Conservation (phyloP, 2,888 invertebrate genomes). For the Caradrina kadenii region DNA sequence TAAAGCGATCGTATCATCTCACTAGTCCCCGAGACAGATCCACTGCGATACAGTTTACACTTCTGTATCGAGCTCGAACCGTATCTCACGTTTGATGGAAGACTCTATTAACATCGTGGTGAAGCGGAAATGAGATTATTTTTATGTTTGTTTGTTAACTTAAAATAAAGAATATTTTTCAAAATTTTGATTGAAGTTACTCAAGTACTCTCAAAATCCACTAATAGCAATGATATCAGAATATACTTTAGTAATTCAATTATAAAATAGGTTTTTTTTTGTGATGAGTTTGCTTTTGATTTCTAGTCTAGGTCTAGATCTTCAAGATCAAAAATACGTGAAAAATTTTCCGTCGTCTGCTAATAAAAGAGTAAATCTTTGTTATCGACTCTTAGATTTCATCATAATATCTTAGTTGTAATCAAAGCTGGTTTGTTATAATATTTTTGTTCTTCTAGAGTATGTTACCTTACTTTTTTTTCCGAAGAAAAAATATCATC, state of each 20-base stretch:
- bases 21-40: conserved; percentile 49
- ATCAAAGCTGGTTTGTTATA: too few species aligned
- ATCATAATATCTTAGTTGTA: too few species aligned
- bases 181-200: too few species aligned
- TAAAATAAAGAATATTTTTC: too few species aligned
- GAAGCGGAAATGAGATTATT: background rate
- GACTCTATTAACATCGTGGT: conserved; percentile 5
- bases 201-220: background rate
- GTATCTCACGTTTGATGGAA: conserved; percentile 45
- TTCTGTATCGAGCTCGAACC: conserved; percentile 22
- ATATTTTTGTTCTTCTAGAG: too few species aligned
- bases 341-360: background rate
- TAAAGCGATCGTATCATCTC: conserved; percentile 59
- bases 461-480: too few species aligned
- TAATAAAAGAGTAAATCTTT: background rate
- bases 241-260: too few species aligned
- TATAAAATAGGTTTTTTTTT: too few species aligned
- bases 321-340: background rate
- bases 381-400: too few species aligned
- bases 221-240: background rate
- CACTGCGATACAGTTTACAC: conserved; percentile 54
- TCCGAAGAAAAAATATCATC: too few species aligned
- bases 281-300: too few species aligned
- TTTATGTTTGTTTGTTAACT: conserved; percentile 1
- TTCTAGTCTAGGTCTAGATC: too few species aligned